Conservation (phyloP, 2,113 vertebrate genomes). For the Narcine bancroftii region DNA sequence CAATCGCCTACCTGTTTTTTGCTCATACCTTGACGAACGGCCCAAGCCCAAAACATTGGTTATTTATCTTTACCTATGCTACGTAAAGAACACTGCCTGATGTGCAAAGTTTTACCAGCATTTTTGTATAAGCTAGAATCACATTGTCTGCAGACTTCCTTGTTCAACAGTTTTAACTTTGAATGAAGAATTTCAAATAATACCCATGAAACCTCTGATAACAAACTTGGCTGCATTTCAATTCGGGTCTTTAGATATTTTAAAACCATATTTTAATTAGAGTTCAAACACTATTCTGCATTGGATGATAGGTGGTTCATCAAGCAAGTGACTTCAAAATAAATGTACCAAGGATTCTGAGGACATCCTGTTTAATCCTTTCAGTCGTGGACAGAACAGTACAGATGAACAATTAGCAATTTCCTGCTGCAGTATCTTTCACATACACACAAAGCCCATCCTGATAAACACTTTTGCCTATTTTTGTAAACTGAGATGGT, state of each 20-base stretch:
- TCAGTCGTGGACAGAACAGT: slow-evolving; percentile 54
- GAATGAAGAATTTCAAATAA: no score
- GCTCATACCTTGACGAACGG: no score
- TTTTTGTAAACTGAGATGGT: slow-evolving; percentile 50
- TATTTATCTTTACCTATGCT: no score
- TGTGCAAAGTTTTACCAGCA: no score
- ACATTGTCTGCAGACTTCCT: no score
- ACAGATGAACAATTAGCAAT: slow-evolving; percentile 47
- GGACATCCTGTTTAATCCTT: slow-evolving; percentile 58
- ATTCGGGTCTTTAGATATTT: not conserved
- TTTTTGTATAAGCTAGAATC: no score
- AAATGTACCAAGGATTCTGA: not conserved
- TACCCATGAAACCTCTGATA: slow-evolving; percentile 36
- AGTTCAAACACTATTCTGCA: not conserved
- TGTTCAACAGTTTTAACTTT: no score
- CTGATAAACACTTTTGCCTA: slow-evolving; percentile 64
- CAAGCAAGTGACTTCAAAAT: not conserved
- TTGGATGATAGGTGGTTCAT: not conserved
- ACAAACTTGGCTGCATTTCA: not conserved
- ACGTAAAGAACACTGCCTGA: no score
- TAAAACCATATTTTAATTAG: not conserved
- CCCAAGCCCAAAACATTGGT: no score
- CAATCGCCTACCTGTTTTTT: no score
- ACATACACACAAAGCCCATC: slow-evolving; percentile 51
- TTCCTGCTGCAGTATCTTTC: slow-evolving; percentile 60